Conservation (phyloP, 2,113 vertebrate genomes). For the Damaliscus lunatus region DNA sequence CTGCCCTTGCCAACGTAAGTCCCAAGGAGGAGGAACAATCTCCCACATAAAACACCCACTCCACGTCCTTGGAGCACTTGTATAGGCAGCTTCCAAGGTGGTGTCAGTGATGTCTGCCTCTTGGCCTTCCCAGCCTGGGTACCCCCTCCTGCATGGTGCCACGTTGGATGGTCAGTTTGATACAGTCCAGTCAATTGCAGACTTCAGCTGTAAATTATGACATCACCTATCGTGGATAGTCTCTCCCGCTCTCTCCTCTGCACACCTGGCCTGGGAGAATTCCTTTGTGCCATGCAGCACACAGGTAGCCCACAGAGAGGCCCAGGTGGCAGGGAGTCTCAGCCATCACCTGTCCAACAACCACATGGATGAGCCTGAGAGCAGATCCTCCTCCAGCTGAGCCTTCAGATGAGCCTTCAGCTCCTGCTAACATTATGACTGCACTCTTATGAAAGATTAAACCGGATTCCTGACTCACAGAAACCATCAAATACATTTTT, state of each 20-base stretch:
- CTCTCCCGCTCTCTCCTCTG: not conserved
- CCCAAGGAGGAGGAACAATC: not conserved
- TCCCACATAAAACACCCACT: not conserved
- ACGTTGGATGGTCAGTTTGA: not conserved
- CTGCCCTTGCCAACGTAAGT: not conserved
- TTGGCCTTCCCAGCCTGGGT: not conserved
- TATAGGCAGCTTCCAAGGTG: not conserved
- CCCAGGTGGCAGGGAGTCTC: not conserved
- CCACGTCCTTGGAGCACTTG: not conserved
- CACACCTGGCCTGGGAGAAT: not conserved
- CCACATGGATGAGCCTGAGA: not conserved
- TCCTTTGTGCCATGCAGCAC: rapidly evolving
- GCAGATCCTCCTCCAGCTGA: not conserved
- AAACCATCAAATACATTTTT: not conserved
- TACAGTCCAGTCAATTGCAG: not conserved
- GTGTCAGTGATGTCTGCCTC: not conserved
- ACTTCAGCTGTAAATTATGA: not conserved
- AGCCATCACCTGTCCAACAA: not conserved
- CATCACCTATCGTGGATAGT: not conserved
- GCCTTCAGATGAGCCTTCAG: not conserved
- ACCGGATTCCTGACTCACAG: not conserved
- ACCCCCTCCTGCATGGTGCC: not conserved
- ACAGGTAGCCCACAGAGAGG: not conserved
- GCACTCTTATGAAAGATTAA: not conserved
- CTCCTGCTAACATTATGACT: not conserved